phyloP scores from a whole-genome alignment of 2,113 vertebrate genomes.

The Heterochromis multidens region DNA sequence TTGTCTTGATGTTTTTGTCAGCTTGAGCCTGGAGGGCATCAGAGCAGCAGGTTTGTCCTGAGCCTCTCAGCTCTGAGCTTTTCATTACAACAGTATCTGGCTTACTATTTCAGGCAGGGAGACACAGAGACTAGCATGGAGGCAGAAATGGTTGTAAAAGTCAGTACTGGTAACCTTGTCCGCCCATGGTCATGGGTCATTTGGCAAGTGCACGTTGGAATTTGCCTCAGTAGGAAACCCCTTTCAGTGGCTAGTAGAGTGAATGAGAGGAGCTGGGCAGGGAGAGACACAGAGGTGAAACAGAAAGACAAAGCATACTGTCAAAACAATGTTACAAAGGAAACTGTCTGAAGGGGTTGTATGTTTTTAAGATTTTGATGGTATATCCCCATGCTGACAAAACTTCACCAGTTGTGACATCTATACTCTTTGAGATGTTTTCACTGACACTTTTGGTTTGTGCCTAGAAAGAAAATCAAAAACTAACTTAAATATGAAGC shows the following conservation, averaged over 20 bases:
- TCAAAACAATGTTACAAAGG: slow-evolving; percentile 57
- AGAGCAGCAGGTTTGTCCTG: slow-evolving; percentile 81
- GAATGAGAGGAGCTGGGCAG: slow-evolving; percentile 62
- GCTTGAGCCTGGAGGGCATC: slow-evolving; percentile 87
- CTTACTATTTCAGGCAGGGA: slow-evolving; percentile 82
- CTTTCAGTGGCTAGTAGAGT: slow-evolving; percentile 47
- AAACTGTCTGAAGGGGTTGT: slow-evolving; percentile 18
- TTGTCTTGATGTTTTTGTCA: slow-evolving; percentile 92
- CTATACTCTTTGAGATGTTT: not conserved
- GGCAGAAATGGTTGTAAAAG: slow-evolving; percentile 68
- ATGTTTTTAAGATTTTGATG: slow-evolving; percentile 16
- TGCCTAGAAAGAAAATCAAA: not conserved
- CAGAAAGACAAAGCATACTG: slow-evolving; percentile 83
- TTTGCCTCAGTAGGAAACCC: slow-evolving; percentile 79
- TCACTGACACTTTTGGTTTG: not conserved
- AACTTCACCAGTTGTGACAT: not conserved
- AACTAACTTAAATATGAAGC: not conserved
- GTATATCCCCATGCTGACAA: not conserved
- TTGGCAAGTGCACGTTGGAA: slow-evolving; percentile 75
- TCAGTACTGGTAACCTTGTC: slow-evolving; percentile 69
- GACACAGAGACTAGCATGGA: slow-evolving; percentile 70
- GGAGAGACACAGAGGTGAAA: slow-evolving; percentile 67
- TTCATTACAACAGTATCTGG: slow-evolving; percentile 74
- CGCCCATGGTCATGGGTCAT: slow-evolving; percentile 79
- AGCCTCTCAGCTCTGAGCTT: slow-evolving; percentile 72